phyloP scores from a whole-genome alignment of 1,140 invertebrate genomes.

The Laupala kohalensis region DNA sequence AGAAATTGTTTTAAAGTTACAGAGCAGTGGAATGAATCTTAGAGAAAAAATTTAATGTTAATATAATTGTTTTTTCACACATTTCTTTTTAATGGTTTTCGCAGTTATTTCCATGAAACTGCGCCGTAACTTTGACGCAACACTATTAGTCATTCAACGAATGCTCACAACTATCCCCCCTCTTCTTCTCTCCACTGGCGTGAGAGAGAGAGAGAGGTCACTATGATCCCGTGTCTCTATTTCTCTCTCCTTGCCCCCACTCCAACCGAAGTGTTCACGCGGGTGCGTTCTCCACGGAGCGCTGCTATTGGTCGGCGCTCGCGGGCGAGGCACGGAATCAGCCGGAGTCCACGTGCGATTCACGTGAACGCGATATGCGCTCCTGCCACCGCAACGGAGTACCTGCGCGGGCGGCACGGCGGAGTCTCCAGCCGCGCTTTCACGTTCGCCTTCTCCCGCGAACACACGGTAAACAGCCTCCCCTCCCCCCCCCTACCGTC shows the following conservation, averaged over 20 bases:
- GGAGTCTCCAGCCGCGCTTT: neutral
- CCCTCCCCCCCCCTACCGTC: no score
- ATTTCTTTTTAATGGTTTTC: no score
- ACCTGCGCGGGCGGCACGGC: no score
- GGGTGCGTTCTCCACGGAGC: neutral
- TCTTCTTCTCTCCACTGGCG: neutral
- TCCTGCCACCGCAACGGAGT: no score
- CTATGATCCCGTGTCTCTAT: no score
- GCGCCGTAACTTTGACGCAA: neutral
- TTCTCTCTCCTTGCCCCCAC: no score
- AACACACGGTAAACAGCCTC: neutral
- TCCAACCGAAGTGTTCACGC: neutral
- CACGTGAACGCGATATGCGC: neutral
- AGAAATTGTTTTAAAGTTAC: no score
- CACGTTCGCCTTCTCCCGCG: neutral
- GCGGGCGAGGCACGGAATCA: neutral
- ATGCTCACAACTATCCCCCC: neutral
- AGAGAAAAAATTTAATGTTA: no score
- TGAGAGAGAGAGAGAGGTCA: neutral
- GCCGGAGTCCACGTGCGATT: neutral
- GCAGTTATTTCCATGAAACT: no score
- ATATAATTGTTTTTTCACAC: no score
- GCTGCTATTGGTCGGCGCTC: neutral
- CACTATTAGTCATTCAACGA: neutral
- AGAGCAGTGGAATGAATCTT: no score